Evolutionary conservation across 2,113 vertebrate genomes (phyloP).

Genomic region (Pseudorasbora parva): DNA sequence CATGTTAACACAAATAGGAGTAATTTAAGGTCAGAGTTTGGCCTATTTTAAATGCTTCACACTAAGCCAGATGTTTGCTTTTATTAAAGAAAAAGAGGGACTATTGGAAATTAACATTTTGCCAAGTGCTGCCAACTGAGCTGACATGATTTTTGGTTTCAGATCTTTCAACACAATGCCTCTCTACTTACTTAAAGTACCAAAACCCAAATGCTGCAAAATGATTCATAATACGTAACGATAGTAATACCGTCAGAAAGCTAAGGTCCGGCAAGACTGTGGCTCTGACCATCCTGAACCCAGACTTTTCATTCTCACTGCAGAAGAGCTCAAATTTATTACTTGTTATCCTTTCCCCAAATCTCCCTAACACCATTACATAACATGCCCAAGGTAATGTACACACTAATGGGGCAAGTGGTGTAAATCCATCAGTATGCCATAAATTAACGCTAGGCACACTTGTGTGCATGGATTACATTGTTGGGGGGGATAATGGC

Average conservation of each 20-base stretch:
- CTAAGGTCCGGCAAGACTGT: neutral
- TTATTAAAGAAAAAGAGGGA: too few species aligned
- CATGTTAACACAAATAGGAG: too few species aligned
- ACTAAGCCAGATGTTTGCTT: too few species aligned
- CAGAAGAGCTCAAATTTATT: constrained; percentile 69
- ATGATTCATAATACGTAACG: constrained; percentile 24
- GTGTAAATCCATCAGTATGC: constrained; percentile 66
- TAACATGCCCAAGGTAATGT: constrained; percentile 71
- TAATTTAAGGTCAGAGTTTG: too few species aligned
- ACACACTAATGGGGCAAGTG: constrained; percentile 64
- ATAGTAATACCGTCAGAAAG: constrained; percentile 1
- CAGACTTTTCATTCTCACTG: constrained; percentile 56
- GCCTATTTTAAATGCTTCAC: too few species aligned
- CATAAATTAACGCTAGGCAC: constrained; percentile 65
- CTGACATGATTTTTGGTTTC: neutral
- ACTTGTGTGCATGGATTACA: constrained; percentile 65
- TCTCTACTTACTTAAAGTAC: neutral
- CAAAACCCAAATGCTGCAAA: neutral
- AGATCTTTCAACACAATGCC: constrained; percentile 2
- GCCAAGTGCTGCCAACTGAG: neutral
- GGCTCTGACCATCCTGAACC: constrained; percentile 44
- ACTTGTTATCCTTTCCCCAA: constrained; percentile 75
- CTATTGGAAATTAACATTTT: neutral
- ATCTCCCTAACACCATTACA: constrained; percentile 73
- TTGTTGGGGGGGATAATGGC: constrained; percentile 54